phyloP scores from a whole-genome alignment of 2,113 vertebrate genomes.

The Eurystomus gularis region DNA sequence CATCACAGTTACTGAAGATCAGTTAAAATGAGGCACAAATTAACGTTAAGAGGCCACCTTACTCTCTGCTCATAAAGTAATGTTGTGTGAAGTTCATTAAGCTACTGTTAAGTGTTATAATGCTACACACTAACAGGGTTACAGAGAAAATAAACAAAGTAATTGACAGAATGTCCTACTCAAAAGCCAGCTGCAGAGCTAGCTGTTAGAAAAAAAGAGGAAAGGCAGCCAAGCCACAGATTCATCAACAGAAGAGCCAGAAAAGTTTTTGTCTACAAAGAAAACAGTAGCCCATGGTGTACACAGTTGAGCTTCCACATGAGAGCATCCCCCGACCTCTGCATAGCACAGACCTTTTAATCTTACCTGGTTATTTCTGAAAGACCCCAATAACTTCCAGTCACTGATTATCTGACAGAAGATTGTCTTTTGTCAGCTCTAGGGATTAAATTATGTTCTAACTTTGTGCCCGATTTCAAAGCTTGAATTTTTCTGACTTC shows the following conservation, averaged over 20 bases:
- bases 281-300: neutral
- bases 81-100: constrained; percentile 33
- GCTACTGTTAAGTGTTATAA: constrained; percentile 33
- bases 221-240: constrained; percentile 24
- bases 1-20: neutral
- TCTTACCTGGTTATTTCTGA: neutral
- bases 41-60: neutral
- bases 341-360: neutral
- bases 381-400: neutral
- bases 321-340: neutral
- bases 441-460: neutral
- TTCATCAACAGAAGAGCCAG: neutral
- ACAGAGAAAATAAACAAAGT: constrained; percentile 33
- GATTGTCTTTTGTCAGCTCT: neutral
- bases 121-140: neutral
- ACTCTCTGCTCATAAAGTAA: neutral
- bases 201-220: neutral
- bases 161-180: neutral
- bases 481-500: neutral
- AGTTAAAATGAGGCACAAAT: neutral
- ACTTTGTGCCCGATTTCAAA: neutral
- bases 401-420: neutral
- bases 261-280: neutral
- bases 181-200: constrained; percentile 1
- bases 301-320: neutral